phyloP scores from a whole-genome alignment of 2,797 vertebrate genomes.

The Apodemus agrarius region DNA sequence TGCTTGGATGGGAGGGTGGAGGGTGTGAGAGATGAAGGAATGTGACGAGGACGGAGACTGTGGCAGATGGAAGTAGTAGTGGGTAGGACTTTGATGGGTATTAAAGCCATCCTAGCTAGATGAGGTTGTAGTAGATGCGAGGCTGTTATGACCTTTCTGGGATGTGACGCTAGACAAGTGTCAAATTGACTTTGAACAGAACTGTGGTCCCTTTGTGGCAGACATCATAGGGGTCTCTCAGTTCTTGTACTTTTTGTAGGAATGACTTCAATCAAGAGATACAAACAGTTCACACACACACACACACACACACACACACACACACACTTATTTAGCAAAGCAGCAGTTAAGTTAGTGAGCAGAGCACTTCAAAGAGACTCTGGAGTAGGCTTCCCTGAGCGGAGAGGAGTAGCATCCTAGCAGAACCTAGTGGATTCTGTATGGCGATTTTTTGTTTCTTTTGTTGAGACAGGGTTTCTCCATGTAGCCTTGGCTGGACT shows the following conservation, averaged over 20 bases:
- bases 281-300: not conserved
- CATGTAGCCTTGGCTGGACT: not conserved
- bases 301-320: no score
- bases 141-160: not conserved
- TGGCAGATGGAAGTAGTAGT: not conserved
- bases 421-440: not conserved
- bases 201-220: not conserved
- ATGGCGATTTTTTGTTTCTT: not conserved
- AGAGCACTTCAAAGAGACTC: not conserved
- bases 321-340: not conserved
- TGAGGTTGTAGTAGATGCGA: not conserved
- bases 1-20: not conserved
- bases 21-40: not conserved
- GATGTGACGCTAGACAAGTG: not conserved
- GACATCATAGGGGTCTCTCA: not conserved
- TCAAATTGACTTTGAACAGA: not conserved
- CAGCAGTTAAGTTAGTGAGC: not conserved
- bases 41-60: no score
- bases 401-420: not conserved
- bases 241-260: not conserved
- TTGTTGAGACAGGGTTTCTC: not conserved
- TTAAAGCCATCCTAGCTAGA: not conserved
- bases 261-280: not conserved
- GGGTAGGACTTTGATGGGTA: not conserved
- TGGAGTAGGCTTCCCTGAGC: not conserved